Evolutionary conservation across 2,113 vertebrate genomes (phyloP), one percentile per base, ranked within the genome.

Genomic region (Tricholaema leucomelas): DNA sequence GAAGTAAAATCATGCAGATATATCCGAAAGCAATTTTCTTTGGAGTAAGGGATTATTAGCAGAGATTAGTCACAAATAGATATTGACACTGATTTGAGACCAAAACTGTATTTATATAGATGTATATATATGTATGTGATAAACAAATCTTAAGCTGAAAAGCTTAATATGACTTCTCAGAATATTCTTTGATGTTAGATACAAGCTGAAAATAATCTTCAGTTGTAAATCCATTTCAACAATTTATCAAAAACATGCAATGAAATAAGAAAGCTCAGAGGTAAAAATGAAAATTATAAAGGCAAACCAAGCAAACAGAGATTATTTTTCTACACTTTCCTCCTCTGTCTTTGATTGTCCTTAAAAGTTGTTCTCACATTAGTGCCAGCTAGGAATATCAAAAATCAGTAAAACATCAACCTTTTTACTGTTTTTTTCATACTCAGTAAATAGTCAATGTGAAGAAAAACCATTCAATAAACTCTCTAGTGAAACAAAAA

Each of bases 131-230:
- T 85, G 42, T 40, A 31, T 91, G 79, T 89, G 93, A 97, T 95
- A 97, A 97, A 92, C 40, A 96, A 94, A 88, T 82, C 83, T 86
- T 73, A 94, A 94, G 63, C 93, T 24, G 25, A 72, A 97, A 96
- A 92, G 54, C 2, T 0, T 83, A 88, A 97, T 92, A 71, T 81
- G 90, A 84, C 93, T 96, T 95, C 74, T 83, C 81, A 85, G 81
- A 96, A 94, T 67, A 86, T 92, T 69, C 80, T 95, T 87, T 95
- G 87, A 91, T 96, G 86, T 88, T 92, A 96, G 94, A 95, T 90
- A 96, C 54, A 96, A 90, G 67, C 79, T 91, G 86, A 85, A 96
- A 97, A 94, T 94, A 93, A 97, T 94, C 90, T 95, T 91, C 76
- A 79, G 70, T 92, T 85, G 23, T 78, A 97, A 97, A 95, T 81